Conservation (phyloP, 2,113 vertebrate species). For the Rallus limicola region DNA sequence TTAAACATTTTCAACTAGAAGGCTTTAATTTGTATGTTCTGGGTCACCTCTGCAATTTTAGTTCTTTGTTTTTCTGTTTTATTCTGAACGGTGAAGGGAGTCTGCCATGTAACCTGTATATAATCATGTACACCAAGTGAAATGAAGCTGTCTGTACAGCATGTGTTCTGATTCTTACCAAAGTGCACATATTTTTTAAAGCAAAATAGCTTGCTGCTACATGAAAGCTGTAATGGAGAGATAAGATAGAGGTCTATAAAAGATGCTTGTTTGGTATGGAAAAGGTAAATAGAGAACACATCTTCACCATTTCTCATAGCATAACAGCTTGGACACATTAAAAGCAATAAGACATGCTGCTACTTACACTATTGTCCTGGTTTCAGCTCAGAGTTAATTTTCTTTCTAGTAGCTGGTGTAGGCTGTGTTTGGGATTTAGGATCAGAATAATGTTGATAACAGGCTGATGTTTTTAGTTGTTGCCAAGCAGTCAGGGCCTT, state of each 20-base stretch:
- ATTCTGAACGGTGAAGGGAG: neutral
- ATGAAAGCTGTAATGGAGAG: neutral
- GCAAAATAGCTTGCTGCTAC: neutral
- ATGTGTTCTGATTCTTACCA: neutral
- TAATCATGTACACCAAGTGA: neutral
- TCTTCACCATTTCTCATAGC: neutral
- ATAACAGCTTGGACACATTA: neutral
- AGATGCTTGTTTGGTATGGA: neutral
- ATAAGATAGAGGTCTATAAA: neutral
- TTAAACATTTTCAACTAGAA: neutral
- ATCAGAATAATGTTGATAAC: too few species aligned
- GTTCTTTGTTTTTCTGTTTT: neutral
- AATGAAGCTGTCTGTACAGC: neutral
- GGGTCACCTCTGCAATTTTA: neutral
- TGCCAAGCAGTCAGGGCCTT: too few species aligned
- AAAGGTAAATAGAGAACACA: neutral
- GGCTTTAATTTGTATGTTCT: neutral
- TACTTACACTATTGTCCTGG: neutral
- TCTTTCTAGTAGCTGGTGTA: too few species aligned
- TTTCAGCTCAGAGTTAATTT: too few species aligned
- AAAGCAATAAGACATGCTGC: neutral
- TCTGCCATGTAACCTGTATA: fast-evolving
- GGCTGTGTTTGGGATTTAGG: too few species aligned
- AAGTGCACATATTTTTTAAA: neutral
- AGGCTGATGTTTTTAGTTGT: too few species aligned